Percentiles rank a stretch among this genome's conserved stretches.
These are phyloP conservation scores for Marmota flaviventris DNA, from an alignment of 2,113 vertebrate genomes.

Conservation along the genomic window DNA sequence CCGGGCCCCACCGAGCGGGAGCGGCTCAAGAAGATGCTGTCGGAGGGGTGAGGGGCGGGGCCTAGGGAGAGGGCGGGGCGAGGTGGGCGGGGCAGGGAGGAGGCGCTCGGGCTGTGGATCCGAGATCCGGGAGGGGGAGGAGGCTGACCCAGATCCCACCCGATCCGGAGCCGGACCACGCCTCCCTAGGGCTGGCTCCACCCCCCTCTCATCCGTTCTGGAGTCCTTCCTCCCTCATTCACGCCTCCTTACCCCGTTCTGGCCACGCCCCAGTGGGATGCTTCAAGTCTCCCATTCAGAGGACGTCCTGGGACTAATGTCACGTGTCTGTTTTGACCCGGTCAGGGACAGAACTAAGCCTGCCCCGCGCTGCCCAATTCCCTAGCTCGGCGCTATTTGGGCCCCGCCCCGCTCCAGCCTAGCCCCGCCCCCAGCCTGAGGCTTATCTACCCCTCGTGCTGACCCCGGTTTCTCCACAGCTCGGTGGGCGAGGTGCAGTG, in stretches of 20 bases:
- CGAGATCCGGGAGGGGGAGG: too few species aligned
- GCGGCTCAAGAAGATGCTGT: constrained; percentile 98
- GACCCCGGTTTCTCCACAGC: constrained; percentile 78
- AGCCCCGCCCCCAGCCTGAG: not conserved
- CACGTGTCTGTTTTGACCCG: too few species aligned
- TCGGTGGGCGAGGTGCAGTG: constrained; percentile 97
- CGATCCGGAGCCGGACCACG: not conserved
- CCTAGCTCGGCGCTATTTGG: too few species aligned
- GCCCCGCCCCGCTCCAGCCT: not conserved
- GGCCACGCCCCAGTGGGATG: not conserved
- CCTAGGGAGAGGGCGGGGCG: constrained; percentile 85
- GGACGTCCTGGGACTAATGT: too few species aligned
- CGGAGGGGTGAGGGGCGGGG: constrained; percentile 91
- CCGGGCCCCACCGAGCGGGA: constrained; percentile 95
- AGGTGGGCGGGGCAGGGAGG: not conserved
- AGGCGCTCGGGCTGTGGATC: not conserved
- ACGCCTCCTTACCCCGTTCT: not conserved
- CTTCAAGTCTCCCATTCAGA: too few species aligned
- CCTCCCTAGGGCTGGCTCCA: not conserved
- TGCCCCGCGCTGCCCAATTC: too few species aligned
- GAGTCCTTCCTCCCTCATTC: not conserved
- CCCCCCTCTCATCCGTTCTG: not conserved
- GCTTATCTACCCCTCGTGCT: too few species aligned
- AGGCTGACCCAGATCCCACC: not conserved
- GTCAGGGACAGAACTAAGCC: not conserved